Conservation (phyloP, 2,113 vertebrate species). For the Pterophyllum scalare region DNA sequence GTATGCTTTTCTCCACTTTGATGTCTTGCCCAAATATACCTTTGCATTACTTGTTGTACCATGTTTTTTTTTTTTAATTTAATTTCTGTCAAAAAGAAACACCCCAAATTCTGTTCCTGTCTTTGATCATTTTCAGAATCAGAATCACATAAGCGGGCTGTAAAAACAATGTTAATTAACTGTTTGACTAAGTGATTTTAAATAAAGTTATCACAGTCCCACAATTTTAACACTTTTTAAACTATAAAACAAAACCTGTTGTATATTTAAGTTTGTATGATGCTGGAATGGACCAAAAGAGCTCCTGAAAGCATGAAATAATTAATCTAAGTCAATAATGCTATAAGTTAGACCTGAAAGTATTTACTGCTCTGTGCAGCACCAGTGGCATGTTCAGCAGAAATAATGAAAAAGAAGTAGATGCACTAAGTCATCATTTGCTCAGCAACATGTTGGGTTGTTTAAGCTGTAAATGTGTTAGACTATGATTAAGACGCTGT, state of each 20-base stretch:
- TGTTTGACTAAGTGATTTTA: neutral
- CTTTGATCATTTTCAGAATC: neutral
- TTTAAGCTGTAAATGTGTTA: neutral
- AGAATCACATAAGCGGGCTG: neutral
- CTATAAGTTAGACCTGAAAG: neutral
- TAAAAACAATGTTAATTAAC: neutral
- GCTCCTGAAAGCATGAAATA: neutral
- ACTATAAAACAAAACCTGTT: too few relatives aligned
- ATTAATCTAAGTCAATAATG: neutral
- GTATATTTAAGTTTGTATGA: too few relatives aligned
- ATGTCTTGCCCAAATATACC: too few relatives aligned
- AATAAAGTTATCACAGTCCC: too few relatives aligned
- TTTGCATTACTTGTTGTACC: too few relatives aligned
- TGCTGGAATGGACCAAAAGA: neutral
- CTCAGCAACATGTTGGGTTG: neutral
- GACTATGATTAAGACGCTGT: neutral
- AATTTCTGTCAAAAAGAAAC: too few relatives aligned
- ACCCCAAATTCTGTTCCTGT: neutral
- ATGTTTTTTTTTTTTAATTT: too few relatives aligned
- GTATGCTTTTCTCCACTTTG: too few relatives aligned
- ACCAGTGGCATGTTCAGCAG: rapidly evolving
- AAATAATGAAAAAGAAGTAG: neutral
- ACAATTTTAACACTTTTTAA: too few relatives aligned
- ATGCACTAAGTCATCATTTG: neutral
- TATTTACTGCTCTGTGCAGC: neutral